A percentile compares a stretch with the other conserved stretches of the same genome.
These are phyloP conservation scores for Misgurnus mizolepis DNA, from an alignment of 2,113 vertebrate species.

Conservation along the genomic window DNA sequence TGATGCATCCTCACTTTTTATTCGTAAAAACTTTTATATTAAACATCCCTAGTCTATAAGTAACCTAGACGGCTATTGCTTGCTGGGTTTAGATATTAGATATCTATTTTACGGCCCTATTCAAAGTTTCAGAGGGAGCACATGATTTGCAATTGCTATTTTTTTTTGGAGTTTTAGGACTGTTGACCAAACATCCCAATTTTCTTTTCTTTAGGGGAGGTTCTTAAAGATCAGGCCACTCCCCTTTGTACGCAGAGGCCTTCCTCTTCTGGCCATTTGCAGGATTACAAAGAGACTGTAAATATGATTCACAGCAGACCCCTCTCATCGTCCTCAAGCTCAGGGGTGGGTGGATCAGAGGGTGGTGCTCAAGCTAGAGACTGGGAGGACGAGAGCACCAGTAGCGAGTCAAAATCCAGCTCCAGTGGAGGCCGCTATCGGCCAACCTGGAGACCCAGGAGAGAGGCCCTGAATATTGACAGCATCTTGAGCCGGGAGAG, in stretches of 20 bases:
- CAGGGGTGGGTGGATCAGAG: constrained; percentile 70
- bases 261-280: constrained; percentile 38
- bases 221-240: constrained; percentile 84
- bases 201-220: constrained; percentile 75
- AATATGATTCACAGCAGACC: constrained; percentile 82
- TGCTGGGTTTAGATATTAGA: too few relatives aligned
- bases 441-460: constrained; percentile 91
- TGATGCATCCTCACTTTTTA: too few relatives aligned
- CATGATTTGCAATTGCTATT: too few relatives aligned
- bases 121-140: too few relatives aligned
- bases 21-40: too few relatives aligned
- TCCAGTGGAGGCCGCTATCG: constrained; percentile 87
- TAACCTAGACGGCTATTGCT: too few relatives aligned
- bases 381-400: constrained; percentile 94
- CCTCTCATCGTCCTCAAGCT: constrained; percentile 65
- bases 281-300: constrained; percentile 61
- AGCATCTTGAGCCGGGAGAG: constrained; percentile 93
- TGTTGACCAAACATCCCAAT: not conserved
- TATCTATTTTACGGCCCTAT: too few relatives aligned
- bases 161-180: not conserved
- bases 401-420: constrained; percentile 95
- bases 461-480: constrained; percentile 96
- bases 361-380: constrained; percentile 75
- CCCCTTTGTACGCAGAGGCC: constrained; percentile 40
- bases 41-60: too few relatives aligned